phyloP scores from a whole-genome alignment of 2,113 vertebrate genomes.

The Collichthys lucidus region DNA sequence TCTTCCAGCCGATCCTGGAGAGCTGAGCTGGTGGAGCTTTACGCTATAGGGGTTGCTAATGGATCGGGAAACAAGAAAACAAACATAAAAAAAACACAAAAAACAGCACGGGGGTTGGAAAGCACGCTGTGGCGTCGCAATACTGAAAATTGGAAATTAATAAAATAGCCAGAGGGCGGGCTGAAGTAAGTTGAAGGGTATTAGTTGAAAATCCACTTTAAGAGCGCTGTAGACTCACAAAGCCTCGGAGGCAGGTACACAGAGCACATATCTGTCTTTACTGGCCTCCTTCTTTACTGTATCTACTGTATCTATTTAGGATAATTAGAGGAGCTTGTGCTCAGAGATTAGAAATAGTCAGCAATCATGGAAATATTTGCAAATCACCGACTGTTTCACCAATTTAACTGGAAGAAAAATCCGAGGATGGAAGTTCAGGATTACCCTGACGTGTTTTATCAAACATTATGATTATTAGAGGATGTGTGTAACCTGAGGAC shows the following conservation, averaged over 20 bases:
- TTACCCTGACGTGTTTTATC: no score
- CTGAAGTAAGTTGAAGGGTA: constrained; percentile 55
- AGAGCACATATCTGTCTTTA: constrained; percentile 10
- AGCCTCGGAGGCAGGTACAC: constrained; percentile 36
- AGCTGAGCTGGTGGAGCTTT: constrained; percentile 55
- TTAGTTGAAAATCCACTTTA: constrained; percentile 70
- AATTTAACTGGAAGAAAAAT: no score
- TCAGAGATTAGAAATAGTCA: background rate
- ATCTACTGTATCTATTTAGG: background rate
- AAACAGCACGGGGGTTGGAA: constrained; percentile 26
- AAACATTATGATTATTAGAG: no score
- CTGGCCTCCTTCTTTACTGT: background rate
- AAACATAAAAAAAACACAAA: background rate
- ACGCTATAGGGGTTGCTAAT: constrained; percentile 50
- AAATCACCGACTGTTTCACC: no score
- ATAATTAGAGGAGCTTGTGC: background rate
- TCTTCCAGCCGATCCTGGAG: constrained; percentile 52
- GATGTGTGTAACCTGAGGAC: no score
- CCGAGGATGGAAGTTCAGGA: no score
- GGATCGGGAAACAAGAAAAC: constrained; percentile 40
- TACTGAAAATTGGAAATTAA: constrained; percentile 52
- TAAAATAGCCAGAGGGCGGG: constrained; percentile 39
- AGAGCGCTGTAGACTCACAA: constrained; percentile 25
- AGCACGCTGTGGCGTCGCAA: constrained; percentile 8
- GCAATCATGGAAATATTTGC: no score